Conservation (phyloP, 2,797 vertebrate genomes). For the Sebastes steindachneri region DNA sequence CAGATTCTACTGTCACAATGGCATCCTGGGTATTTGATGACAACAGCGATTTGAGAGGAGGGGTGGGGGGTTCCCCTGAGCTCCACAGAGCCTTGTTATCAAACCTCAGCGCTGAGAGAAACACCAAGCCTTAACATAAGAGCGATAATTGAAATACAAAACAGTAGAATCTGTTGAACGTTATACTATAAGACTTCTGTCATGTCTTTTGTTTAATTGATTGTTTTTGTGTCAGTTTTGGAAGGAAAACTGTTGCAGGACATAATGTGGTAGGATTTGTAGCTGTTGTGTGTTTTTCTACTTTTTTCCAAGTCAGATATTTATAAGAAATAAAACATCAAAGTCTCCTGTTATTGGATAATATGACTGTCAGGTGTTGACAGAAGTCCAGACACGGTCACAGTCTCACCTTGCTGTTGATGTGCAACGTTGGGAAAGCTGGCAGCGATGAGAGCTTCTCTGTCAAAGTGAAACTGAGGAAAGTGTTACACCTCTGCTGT, state of each 20-base stretch:
- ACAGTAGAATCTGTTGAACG: conserved; percentile 18
- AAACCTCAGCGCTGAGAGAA: conserved; percentile 57
- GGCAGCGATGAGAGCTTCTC: conserved; percentile 55
- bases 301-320: not conserved
- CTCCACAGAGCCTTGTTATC: conserved; percentile 60
- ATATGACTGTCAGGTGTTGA: conserved; percentile 7
- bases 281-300: not conserved
- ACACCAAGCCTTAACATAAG: conserved; percentile 41
- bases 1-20: conserved; percentile 78
- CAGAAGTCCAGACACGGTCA: conserved; percentile 27
- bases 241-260: not conserved
- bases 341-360: not conserved
- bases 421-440: conserved; percentile 65
- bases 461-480: conserved; percentile 47
- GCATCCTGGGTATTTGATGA: conserved; percentile 80
- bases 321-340: not conserved
- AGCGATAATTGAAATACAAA: conserved; percentile 43
- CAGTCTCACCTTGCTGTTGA: conserved; percentile 63
- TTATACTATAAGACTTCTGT: conserved; percentile 11
- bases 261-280: not conserved
- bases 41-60: conserved; percentile 66
- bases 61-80: conserved; percentile 41
- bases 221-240: not conserved
- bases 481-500: conserved; percentile 4
- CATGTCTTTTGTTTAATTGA: not conserved